These are phyloP conservation scores for Microcebus griseorufus DNA, from an alignment of 2,113 vertebrate species.

Conservation along the genomic window DNA sequence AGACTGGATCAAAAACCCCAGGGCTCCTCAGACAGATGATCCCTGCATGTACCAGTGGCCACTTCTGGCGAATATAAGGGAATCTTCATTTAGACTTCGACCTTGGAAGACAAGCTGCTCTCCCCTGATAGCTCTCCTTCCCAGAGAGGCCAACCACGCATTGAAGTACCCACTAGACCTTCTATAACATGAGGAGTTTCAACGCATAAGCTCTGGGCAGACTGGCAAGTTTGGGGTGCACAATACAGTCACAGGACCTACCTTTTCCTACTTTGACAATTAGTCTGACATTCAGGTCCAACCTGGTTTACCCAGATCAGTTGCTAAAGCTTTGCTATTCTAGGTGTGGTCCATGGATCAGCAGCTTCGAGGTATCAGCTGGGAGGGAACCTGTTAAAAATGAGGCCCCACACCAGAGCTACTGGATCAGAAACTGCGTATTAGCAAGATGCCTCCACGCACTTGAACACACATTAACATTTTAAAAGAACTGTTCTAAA, in stretches of 20 bases:
- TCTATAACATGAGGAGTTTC: not conserved
- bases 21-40: not conserved
- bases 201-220: not conserved
- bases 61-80: not conserved
- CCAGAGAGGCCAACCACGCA: not conserved
- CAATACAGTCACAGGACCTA: not conserved
- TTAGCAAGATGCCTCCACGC: not conserved
- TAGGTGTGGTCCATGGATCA: not conserved
- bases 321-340: not conserved
- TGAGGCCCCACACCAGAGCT: not conserved
- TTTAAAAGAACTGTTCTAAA: not conserved
- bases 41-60: not conserved
- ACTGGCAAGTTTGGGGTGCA: not conserved
- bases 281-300: not conserved
- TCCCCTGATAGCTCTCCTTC: not conserved
- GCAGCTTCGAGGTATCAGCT: not conserved
- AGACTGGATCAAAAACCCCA: not conserved
- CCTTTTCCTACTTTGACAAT: not conserved
- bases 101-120: not conserved
- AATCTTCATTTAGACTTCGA: not conserved
- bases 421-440: not conserved
- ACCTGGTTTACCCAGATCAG: not conserved
- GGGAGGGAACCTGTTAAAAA: not conserved
- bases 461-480: not conserved
- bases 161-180: not conserved